Percentiles rank a stretch among this genome's conserved stretches.
These are phyloP conservation scores for Chamaetylas fuelleborni DNA, from an alignment of 2,113 vertebrate genomes.

Conservation along the genomic window DNA sequence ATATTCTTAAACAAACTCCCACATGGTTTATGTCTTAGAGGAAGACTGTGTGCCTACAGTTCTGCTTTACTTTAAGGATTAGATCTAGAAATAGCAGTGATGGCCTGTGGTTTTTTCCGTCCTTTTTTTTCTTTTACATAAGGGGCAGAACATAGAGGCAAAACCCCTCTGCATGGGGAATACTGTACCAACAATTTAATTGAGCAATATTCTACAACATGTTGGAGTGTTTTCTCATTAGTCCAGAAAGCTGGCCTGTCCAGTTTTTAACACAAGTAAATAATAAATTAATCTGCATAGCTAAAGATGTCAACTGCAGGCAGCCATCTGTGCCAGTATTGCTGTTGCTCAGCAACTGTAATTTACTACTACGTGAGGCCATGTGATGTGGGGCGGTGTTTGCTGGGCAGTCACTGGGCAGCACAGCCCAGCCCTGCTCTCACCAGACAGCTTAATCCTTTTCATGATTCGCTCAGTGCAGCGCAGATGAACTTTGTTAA, in stretches of 20 bases:
- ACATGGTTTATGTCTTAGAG: neutral
- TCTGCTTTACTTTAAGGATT: neutral
- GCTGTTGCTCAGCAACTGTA: constrained; percentile 72
- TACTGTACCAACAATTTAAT: neutral
- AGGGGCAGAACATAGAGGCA: neutral
- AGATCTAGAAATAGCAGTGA: neutral
- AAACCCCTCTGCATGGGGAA: neutral
- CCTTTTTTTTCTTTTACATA: neutral
- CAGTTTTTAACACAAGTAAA: constrained; percentile 60
- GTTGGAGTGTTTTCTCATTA: neutral
- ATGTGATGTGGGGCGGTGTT: constrained; percentile 48
- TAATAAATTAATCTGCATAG: constrained; percentile 73
- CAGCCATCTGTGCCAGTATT: constrained; percentile 55
- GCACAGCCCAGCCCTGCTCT: neutral
- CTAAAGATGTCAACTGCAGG: constrained; percentile 68
- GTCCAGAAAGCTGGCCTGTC: neutral
- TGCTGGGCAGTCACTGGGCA: constrained; percentile 3
- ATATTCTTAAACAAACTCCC: neutral
- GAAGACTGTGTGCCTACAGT: neutral
- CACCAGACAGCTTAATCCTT: constrained; percentile 31
- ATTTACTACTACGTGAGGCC: constrained; percentile 64
- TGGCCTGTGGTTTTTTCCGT: neutral
- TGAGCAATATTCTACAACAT: neutral
- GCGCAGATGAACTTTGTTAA: constrained; percentile 14
- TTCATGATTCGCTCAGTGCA: rapidly evolving